Evolutionary conservation across 35 echinoderm and acorn worm genomes (phyloP).

Genomic region (Patiria miniata): DNA sequence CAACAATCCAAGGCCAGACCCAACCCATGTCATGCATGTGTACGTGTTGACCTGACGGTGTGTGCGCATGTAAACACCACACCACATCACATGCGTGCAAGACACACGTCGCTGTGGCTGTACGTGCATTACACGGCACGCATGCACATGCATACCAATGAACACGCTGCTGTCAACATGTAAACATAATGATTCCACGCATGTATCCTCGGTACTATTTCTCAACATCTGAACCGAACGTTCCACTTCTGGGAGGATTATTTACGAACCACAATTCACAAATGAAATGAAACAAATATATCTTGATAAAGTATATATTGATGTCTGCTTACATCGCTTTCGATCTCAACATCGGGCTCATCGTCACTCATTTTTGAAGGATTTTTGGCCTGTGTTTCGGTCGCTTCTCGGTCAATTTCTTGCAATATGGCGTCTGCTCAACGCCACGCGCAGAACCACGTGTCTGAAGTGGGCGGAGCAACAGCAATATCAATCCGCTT

Average conservation of each 20-base stretch:
- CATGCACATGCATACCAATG: constrained; percentile 33
- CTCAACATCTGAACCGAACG: too few species aligned
- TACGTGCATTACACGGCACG: neutral
- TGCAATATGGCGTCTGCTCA: constrained; percentile 63
- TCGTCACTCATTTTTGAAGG: constrained; percentile 81
- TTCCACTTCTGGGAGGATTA: too few species aligned
- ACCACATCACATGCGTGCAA: neutral
- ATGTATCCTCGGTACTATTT: too few species aligned
- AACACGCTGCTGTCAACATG: constrained; percentile 30
- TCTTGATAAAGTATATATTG: neutral
- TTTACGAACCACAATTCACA: too few species aligned
- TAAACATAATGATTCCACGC: constrained; percentile 18
- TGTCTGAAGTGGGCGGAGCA: constrained; percentile 62
- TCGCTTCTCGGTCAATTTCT: neutral
- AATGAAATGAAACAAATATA: neutral
- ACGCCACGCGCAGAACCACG: constrained; percentile 62
- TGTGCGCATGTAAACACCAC: neutral
- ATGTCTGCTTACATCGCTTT: constrained; percentile 72
- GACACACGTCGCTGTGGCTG: neutral
- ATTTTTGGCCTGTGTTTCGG: neutral
- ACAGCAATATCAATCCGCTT: constrained; percentile 43
- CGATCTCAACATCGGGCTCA: constrained; percentile 70
- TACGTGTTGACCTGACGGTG: neutral
- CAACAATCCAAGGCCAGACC: constrained; percentile 5
- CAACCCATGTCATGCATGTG: neutral